Percentiles rank a stretch among this genome's conserved stretches.
Evolutionary conservation across 1,140 invertebrate genomes (phyloP).

Genomic region (Drosophila pectinifera): DNA sequence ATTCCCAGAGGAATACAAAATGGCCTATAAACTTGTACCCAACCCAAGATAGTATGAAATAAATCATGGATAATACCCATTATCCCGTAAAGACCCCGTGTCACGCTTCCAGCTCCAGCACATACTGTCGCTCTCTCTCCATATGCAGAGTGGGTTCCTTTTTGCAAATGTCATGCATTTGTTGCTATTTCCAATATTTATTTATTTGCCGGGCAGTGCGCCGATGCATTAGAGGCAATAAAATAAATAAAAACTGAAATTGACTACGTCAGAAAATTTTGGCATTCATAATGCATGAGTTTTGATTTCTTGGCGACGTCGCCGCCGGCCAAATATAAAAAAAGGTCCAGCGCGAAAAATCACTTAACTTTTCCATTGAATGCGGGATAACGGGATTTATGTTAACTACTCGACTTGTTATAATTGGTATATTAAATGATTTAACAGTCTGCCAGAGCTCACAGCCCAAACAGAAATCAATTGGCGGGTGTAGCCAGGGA

Average conservation of each 20-base stretch:
- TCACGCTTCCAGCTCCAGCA: conserved; percentile 22
- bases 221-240: conserved; percentile 80
- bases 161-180: conserved; percentile 56
- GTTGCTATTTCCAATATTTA: conserved; percentile 72
- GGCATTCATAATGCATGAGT: conserved; percentile 83
- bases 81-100: conserved; percentile 8
- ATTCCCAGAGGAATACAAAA: too few relatives aligned
- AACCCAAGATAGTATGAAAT: background rate
- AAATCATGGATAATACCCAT: background rate
- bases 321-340: conserved; percentile 43
- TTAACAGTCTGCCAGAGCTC: conserved; percentile 72
- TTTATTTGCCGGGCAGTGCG: conserved; percentile 76
- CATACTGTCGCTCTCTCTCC: conserved; percentile 7
- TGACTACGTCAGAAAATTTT: conserved; percentile 82
- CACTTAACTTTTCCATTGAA: conserved; percentile 73
- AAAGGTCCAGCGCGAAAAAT: conserved; percentile 65
- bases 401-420: conserved; percentile 83
- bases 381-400: conserved; percentile 70
- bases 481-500: conserved; percentile 55
- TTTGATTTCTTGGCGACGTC: conserved; percentile 78
- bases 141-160: conserved; percentile 49
- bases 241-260: conserved; percentile 83
- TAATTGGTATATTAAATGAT: conserved; percentile 84
- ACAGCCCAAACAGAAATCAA: conserved; percentile 79
- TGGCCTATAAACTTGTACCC: too few relatives aligned